Base-by-base conservation (phyloP, 64 coral and sea anemone species). In the Acropora yongei region DNA sequence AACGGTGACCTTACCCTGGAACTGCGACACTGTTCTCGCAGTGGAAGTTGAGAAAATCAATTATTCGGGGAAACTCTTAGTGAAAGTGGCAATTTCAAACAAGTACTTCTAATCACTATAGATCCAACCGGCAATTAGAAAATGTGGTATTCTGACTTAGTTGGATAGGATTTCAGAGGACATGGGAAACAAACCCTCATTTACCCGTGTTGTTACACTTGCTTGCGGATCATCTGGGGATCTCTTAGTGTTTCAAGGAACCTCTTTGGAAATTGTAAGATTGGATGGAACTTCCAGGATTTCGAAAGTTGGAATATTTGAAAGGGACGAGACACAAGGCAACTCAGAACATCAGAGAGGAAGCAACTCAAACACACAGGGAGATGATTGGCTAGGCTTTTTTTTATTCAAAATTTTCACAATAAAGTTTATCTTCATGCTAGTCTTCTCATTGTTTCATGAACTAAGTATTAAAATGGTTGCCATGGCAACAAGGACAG, bases 101-200 rank as follows among this genome's bases (percentile, higher is more conserved):
- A 74, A 74, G 71, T 39, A 41, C 39, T 39, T 74, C 18, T 40
- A 30, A 55, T 39, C 30, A 8, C 0, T 74, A 40, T 74, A 2
- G 39, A 74, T 8, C 71, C 39, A 39, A 74, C 41, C 41, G 71
- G 71, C 16, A 74, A n/a, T 74, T 74, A 4, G 66, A 7, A 30
- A 39, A 7, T 58, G 78, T 80, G 50, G 78, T 80, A 57, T 40
- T 57, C 48, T 57, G 51, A 57, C 50, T 57, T 11, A 41, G 71
- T 60, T 39, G 20, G 18, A 51, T 80, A 18, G 49, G 20, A 80
- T 51, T 51, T 20, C 20, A 4, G 48, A 49, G 50, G 49, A 50
- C 49, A 57, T 30, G n/a, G 11, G n/a, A 20, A 80, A 51, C 78
- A 80, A 80, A 80, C 50, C 20, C 78, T 80, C 78, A 60, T 51